Percentiles rank a stretch among this genome's conserved stretches.
phyloP scores from a whole-genome alignment of 2,797 vertebrate genomes.

The Sebastes glaucus region DNA sequence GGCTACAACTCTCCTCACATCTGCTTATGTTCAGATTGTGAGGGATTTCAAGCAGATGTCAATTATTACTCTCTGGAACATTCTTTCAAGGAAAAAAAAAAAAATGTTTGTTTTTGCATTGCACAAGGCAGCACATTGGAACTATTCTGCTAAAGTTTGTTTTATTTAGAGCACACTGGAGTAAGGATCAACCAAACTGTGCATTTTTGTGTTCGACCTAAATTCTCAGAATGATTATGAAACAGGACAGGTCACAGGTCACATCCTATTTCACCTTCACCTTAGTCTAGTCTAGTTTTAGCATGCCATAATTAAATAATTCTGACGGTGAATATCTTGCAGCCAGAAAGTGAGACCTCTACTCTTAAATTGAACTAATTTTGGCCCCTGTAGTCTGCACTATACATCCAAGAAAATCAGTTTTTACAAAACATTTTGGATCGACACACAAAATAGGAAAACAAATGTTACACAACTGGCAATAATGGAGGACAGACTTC shows the following conservation, averaged over 20 bases:
- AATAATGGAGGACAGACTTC: conserved; percentile 67
- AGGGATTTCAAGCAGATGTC: conserved; percentile 58
- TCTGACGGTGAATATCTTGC: neutral
- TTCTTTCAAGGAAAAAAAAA: conserved; percentile 27
- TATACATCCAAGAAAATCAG: conserved; percentile 34
- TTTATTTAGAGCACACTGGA: conserved; percentile 6
- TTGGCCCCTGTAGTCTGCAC: neutral
- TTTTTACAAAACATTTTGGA: conserved; percentile 66
- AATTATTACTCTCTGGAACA: conserved; percentile 52
- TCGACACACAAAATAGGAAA: conserved; percentile 54
- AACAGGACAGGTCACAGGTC: neutral
- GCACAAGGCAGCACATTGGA: conserved; percentile 5
- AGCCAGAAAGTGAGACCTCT: conserved; percentile 18
- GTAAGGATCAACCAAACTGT: neutral
- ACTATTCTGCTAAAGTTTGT: conserved; percentile 16
- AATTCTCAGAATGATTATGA: conserved; percentile 8
- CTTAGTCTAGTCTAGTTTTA: neutral
- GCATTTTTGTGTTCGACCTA: neutral
- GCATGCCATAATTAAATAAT: conserved; percentile 1
- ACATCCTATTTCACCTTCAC: conserved; percentile 2
- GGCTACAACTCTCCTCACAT: conserved; percentile 28
- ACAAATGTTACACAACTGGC: conserved; percentile 58
- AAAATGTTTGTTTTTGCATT: conserved; percentile 28
- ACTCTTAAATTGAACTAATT: conserved; percentile 1
- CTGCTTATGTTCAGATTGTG: conserved; percentile 50